phyloP scores from a whole-genome alignment of 2,888 invertebrate species.

The Troilus luridus region DNA sequence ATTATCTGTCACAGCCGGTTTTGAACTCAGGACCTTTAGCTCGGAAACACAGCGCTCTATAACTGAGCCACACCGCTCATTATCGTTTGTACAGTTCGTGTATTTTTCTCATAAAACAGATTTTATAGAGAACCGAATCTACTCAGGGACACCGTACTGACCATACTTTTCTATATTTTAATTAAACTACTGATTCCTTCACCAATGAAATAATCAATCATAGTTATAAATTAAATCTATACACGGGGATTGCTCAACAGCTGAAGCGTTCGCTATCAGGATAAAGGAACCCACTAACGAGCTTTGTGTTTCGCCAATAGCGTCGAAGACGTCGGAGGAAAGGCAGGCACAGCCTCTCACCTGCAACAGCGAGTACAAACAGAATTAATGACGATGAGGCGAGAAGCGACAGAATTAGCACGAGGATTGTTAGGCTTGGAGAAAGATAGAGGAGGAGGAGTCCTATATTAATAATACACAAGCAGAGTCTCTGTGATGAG shows the following conservation, averaged over 20 bases:
- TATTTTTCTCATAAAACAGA: too few relatives aligned
- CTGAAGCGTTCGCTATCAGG: neutral
- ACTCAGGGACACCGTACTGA: too few relatives aligned
- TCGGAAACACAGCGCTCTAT: too few relatives aligned
- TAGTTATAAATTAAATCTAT: neutral
- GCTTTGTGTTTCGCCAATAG: neutral
- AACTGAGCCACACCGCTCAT: too few relatives aligned
- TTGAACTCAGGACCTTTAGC: too few relatives aligned
- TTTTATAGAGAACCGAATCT: too few relatives aligned
- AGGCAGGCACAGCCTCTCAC: neutral
- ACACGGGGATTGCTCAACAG: neutral
- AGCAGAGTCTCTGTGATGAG: neutral
- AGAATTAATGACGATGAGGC: neutral
- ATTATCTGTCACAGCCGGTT: too few relatives aligned
- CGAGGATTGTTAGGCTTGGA: slow-evolving; percentile 13
- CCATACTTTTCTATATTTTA: too few relatives aligned
- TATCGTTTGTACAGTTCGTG: too few relatives aligned
- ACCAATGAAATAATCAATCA: too few relatives aligned
- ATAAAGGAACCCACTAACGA: neutral
- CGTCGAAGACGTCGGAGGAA: neutral
- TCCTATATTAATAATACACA: slow-evolving; percentile 21
- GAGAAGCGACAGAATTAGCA: neutral
- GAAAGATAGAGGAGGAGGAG: neutral
- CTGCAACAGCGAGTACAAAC: neutral
- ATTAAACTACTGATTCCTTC: too few relatives aligned